A percentile compares a stretch with the other conserved stretches of the same genome.
Conservation (phyloP, 1,140 invertebrate species). For the Mamestra configurata region DNA sequence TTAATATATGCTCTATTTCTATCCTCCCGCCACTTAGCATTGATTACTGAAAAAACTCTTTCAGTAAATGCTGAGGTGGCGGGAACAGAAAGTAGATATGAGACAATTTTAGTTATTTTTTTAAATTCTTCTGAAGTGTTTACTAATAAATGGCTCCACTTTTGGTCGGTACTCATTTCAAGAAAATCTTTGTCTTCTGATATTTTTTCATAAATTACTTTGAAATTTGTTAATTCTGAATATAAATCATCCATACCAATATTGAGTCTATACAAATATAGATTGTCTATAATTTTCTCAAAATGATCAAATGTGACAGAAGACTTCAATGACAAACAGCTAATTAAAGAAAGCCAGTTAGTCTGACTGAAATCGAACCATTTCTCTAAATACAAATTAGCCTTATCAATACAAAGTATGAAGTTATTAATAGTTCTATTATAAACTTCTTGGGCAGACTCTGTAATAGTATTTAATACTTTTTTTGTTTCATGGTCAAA, state of each 20-base stretch:
- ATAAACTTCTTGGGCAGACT: slow-evolving; percentile 14
- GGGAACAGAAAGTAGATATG: background rate
- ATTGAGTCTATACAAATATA: slow-evolving; percentile 52
- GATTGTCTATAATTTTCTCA: slow-evolving; percentile 53
- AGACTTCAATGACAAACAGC: slow-evolving; percentile 57
- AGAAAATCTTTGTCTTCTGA: too few relatives aligned
- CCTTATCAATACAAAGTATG: slow-evolving; percentile 55
- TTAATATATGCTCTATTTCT: background rate
- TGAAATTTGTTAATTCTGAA: background rate
- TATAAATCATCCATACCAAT: slow-evolving; percentile 54
- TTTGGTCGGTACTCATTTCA: too few relatives aligned
- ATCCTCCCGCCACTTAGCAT: slow-evolving; percentile 1
- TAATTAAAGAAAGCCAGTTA: slow-evolving; percentile 56
- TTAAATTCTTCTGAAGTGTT: too few relatives aligned
- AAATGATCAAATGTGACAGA: slow-evolving; percentile 53
- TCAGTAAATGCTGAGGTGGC: slow-evolving; percentile 24
- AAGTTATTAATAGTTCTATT: slow-evolving; percentile 39
- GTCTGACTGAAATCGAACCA: slow-evolving; percentile 48
- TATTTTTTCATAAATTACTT: too few relatives aligned
- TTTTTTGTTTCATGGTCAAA: slow-evolving; percentile 24
- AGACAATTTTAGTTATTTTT: background rate
- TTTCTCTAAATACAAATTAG: slow-evolving; percentile 56
- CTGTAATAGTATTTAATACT: slow-evolving; percentile 2
- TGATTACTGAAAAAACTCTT: slow-evolving; percentile 20
- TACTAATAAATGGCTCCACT: too few relatives aligned